Conservation (phyloP, 23 tunicate species). For the Diplosoma virens region DNA sequence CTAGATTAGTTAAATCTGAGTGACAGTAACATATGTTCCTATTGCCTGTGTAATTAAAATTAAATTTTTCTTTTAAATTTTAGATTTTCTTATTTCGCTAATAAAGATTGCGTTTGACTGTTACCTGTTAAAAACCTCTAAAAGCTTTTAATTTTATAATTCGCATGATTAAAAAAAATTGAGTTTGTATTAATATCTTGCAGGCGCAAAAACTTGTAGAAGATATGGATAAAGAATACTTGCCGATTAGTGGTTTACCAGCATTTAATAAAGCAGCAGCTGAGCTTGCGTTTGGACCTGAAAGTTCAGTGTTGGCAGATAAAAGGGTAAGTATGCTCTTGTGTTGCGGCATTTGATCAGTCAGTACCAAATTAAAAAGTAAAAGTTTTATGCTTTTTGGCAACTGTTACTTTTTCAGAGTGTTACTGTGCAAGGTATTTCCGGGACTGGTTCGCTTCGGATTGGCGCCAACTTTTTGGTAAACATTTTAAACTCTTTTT, state of each 20-base stretch:
- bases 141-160: no score
- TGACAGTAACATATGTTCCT: no score
- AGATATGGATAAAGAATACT: constrained; percentile 83
- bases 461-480: constrained; percentile 87
- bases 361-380: background rate
- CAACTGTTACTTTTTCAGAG: constrained; percentile 21
- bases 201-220: constrained; percentile 57
- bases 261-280: constrained; percentile 92
- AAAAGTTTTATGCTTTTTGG: no score
- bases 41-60: no score
- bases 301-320: constrained; percentile 46
- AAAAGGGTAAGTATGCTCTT: constrained; percentile 38
- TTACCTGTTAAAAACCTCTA: no score
- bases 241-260: constrained; percentile 92
- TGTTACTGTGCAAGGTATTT: constrained; percentile 90
- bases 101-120: no score
- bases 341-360: background rate
- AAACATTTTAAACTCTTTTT: background rate
- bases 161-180: no score
- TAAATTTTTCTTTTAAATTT: no score
- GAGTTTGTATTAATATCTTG: background rate
- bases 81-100: no score
- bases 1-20: no score
- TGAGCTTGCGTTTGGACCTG: constrained; percentile 78
- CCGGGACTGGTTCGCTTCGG: constrained; percentile 91